Base-by-base conservation (phyloP, 2,888 invertebrate species). In the Pseudolycoriella hygida region DNA sequence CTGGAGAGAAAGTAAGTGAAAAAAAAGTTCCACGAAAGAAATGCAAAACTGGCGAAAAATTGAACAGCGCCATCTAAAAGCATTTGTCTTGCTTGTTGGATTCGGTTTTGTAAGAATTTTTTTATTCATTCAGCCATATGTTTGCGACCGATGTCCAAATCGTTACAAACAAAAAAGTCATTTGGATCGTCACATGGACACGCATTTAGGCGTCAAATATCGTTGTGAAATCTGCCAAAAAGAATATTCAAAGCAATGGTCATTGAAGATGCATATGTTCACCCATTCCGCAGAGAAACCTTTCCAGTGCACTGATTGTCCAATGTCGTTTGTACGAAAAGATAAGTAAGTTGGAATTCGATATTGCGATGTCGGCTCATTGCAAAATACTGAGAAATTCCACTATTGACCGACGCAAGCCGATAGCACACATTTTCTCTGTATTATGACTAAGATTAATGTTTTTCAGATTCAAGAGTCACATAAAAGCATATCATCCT, bases 161-260 rank as follows among this genome's bases (percentile, higher is more conserved):
- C 54, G 56, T 14, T 59, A 59, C 45, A 58, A 57, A 41, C 59
- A 58, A 2, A 58, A 59, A 17, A 56, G 57, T 2, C 58, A 60
- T 50, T 52, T 60, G 10, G 58, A 57, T 48, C 56, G 57, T 12
- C 59, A 60, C 43, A 54, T 59, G 50, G 57, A 59, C 46, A 57
- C 57, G 17, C 59, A 59, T 47, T 55, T 57, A 46, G 52, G 54
- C 2, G 46, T 51, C 1, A 54, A 53, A 20, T 50, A 53, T 42
- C 42, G 42, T 10, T 52, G 52, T 38, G 8, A 17, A 11, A 39
- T 49, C 17, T 52, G 53, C 34, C 20, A 37, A 6, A 49, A 51
- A 37, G 47, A 46, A 17, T 52, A 49, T 31, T 48, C 50, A 17
- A 52, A 51, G 40, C 44, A 41, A 25, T 51, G 50, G 37, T 49